phyloP scores from a whole-genome alignment of 2,113 vertebrate species.

The Ceyx margarethae region DNA sequence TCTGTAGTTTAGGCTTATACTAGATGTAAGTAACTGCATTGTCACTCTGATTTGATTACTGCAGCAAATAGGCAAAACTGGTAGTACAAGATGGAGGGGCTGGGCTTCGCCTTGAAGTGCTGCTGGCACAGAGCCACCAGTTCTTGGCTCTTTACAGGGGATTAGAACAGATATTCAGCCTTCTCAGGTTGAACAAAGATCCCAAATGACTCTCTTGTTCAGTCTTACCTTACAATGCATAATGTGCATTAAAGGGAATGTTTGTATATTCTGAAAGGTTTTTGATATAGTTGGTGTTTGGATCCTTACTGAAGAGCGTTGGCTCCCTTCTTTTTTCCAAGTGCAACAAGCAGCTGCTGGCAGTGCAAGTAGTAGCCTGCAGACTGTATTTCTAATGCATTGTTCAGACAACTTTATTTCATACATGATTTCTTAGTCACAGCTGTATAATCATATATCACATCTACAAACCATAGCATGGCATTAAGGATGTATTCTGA shows the following conservation, averaged over 20 bases:
- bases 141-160: not conserved
- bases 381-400: not conserved
- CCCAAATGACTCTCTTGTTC: not conserved
- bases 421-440: conserved; percentile 41
- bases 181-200: not conserved
- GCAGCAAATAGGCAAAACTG: not conserved
- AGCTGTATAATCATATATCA: conserved; percentile 46
- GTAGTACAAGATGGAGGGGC: not conserved
- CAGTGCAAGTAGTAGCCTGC: not conserved
- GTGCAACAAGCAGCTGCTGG: not conserved
- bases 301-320: not conserved
- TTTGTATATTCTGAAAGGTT: not conserved
- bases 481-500: conserved; percentile 5
- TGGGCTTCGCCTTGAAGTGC: not conserved
- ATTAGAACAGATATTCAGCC: not conserved
- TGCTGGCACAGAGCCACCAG: not conserved
- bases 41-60: not conserved
- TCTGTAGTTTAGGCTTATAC: not conserved
- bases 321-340: not conserved
- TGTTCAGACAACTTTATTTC: conserved; percentile 35
- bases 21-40: not conserved
- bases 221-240: not conserved
- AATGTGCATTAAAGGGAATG: not conserved
- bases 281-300: not conserved
- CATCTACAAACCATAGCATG: not conserved